Percentiles rank a stretch among this genome's conserved stretches.
phyloP scores from a whole-genome alignment of 1,140 invertebrate species.

The Mesaphorura yosii region DNA sequence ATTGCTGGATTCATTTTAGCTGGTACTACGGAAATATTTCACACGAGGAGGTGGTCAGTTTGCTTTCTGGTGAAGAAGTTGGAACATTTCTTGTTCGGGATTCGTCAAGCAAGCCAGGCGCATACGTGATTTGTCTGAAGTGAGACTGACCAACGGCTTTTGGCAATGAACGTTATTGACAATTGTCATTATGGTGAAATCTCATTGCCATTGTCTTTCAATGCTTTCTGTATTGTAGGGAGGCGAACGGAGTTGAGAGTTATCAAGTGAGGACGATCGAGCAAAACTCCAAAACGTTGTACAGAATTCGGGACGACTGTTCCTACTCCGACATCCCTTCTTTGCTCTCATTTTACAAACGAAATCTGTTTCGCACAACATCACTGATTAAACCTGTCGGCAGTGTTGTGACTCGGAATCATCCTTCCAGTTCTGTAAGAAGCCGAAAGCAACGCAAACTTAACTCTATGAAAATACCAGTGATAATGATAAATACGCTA shows the following conservation, averaged over 20 bases:
- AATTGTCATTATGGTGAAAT: too few relatives aligned
- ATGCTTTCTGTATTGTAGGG: neutral
- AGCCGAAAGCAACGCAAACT: neutral
- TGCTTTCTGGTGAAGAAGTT: conserved; percentile 11
- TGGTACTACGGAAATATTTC: conserved; percentile 14
- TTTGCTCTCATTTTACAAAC: conserved; percentile 24
- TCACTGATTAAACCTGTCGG: conserved; percentile 15
- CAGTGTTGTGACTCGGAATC: conserved; percentile 2
- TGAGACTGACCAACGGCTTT: conserved; percentile 6
- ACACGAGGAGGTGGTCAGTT: conserved; percentile 11
- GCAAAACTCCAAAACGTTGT: neutral
- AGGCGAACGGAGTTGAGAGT: conserved; percentile 1
- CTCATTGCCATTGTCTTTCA: too few relatives aligned
- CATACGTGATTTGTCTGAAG: conserved; percentile 27
- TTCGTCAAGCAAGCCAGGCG: conserved; percentile 11
- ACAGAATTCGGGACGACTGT: conserved; percentile 17
- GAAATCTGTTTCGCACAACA: conserved; percentile 22
- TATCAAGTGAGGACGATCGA: conserved; percentile 5
- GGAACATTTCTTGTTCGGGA: conserved; percentile 23
- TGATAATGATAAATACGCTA: too few relatives aligned
- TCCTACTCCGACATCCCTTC: conserved; percentile 17
- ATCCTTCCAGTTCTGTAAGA: neutral
- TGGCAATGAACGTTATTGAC: too few relatives aligned
- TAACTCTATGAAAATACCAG: too few relatives aligned
- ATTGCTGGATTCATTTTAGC: too few relatives aligned